A percentile compares a stretch with the other conserved stretches of the same genome.
Conservation (phyloP, 2,888 invertebrate species). For the Drosophila nr. perissopoda region DNA sequence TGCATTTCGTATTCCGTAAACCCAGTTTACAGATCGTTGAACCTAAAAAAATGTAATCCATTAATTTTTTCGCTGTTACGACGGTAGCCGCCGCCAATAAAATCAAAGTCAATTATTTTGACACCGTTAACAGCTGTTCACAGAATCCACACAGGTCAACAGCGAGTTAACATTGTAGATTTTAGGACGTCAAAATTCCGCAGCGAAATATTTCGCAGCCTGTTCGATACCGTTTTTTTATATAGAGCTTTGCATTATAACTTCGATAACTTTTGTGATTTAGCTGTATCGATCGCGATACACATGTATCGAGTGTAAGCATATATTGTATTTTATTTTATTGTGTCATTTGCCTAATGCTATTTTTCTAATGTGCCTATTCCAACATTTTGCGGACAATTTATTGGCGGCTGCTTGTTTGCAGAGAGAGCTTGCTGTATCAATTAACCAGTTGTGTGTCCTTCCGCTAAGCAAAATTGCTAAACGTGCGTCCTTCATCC, state of each 20-base stretch:
- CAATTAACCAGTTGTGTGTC: constrained; percentile 58
- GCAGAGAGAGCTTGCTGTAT: constrained; percentile 21
- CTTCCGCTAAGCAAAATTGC: constrained; percentile 54
- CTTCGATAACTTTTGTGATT: background rate
- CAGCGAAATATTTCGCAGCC: background rate
- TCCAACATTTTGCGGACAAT: background rate
- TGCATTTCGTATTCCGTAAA: background rate
- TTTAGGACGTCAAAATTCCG: background rate
- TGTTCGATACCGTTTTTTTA: background rate
- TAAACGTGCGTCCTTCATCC: constrained; percentile 58
- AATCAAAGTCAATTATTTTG: background rate
- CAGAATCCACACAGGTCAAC: background rate
- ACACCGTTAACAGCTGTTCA: background rate
- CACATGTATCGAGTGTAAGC: background rate
- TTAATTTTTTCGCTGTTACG: background rate
- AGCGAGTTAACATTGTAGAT: background rate
- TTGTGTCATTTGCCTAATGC: background rate
- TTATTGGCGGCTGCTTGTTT: constrained; percentile 11
- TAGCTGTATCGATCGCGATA: background rate
- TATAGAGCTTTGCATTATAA: background rate
- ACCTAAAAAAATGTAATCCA: background rate
- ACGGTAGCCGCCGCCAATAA: background rate
- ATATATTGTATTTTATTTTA: background rate
- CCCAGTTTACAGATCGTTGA: background rate
- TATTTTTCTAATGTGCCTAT: background rate